Conservation (phyloP, 1,140 invertebrate species). For the Bombus superbus region DNA sequence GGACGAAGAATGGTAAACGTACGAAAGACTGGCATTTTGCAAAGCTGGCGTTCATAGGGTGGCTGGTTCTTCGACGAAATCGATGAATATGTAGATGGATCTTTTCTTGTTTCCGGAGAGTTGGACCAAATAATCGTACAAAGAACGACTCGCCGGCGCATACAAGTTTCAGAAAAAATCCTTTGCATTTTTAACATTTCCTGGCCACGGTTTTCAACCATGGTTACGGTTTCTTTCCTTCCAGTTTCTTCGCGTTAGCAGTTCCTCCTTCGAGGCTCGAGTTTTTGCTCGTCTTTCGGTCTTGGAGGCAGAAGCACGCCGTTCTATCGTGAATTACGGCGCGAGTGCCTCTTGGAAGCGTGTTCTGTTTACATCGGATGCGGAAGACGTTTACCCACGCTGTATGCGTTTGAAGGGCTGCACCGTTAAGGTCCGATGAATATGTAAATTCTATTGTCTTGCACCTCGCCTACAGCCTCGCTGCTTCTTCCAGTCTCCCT, state of each 20-base stretch:
- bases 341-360: slow-evolving; percentile 20
- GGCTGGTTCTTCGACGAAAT: slow-evolving; percentile 27
- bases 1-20: slow-evolving; percentile 6
- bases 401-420: slow-evolving; percentile 58
- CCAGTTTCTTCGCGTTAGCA: background rate
- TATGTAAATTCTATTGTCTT: slow-evolving; percentile 68
- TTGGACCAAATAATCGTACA: slow-evolving; percentile 51
- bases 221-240: too few species aligned
- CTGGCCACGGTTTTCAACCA: background rate
- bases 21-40: slow-evolving; percentile 44
- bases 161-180: slow-evolving; percentile 40
- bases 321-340: slow-evolving; percentile 22
- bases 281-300: slow-evolving; percentile 33
- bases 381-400: slow-evolving; percentile 57
- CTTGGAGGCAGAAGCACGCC: slow-evolving; percentile 8
- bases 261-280: background rate
- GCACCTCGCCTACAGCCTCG: background rate
- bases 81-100: slow-evolving; percentile 71
- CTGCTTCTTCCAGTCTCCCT: slow-evolving; percentile 38
- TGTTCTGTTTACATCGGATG: slow-evolving; percentile 57
- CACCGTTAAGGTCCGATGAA: slow-evolving; percentile 66
- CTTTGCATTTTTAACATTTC: slow-evolving; percentile 65
- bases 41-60: slow-evolving; percentile 33
- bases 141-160: slow-evolving; percentile 4
- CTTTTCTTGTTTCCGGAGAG: slow-evolving; percentile 38